Percentiles rank a stretch among this genome's conserved stretches.
Conservation (phyloP, 2,113 vertebrate genomes). For the Limanda limanda region DNA sequence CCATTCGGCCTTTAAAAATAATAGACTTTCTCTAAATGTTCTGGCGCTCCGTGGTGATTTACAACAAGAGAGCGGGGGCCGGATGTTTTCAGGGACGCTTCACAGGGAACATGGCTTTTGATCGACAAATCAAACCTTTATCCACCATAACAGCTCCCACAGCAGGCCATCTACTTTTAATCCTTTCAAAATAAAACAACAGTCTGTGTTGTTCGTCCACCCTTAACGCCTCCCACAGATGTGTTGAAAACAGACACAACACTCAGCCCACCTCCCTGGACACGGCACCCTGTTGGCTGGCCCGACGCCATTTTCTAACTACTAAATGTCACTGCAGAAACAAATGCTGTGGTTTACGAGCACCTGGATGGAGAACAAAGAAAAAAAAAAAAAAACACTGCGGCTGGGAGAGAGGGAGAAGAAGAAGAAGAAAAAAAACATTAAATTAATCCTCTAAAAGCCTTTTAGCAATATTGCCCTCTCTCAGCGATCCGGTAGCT, state of each 20-base stretch:
- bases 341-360: slow-evolving; percentile 76
- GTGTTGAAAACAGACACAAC: slow-evolving; percentile 51
- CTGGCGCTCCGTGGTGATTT: too few relatives aligned
- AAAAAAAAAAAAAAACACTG: slow-evolving; percentile 58
- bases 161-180: slow-evolving; percentile 44
- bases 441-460: slow-evolving; percentile 88
- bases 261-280: slow-evolving; percentile 44
- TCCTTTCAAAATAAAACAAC: slow-evolving; percentile 44
- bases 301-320: slow-evolving; percentile 61
- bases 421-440: slow-evolving; percentile 64
- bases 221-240: slow-evolving; percentile 20
- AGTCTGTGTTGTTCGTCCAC: slow-evolving; percentile 45
- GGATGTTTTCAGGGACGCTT: slow-evolving; percentile 12
- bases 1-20: too few relatives aligned
- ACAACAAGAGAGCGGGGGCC: background rate
- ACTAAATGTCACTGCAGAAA: slow-evolving; percentile 73
- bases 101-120: slow-evolving; percentile 14
- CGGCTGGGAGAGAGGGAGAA: slow-evolving; percentile 38
- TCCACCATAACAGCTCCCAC: slow-evolving; percentile 34
- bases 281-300: slow-evolving; percentile 50
- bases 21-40: too few relatives aligned
- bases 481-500: slow-evolving; percentile 76
- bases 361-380: slow-evolving; percentile 75
- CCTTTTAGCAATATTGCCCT: slow-evolving; percentile 88
- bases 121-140: slow-evolving; percentile 23